Evolutionary conservation across 2,888 invertebrate species (phyloP), one percentile per base, ranked within the genome.

Genomic region (Andrena praecox): DNA sequence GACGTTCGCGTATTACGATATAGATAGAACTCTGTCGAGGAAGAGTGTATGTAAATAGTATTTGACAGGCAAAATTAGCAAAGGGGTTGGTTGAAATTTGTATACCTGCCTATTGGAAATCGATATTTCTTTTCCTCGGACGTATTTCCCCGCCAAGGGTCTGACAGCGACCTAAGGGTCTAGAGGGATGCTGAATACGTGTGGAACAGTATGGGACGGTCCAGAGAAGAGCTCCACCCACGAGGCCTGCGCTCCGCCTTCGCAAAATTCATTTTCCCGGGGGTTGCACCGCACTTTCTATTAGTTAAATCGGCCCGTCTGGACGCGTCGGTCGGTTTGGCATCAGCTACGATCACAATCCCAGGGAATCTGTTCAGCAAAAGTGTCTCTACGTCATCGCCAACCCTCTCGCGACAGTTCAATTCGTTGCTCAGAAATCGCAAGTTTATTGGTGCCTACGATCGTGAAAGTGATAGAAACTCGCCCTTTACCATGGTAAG

Each of bases 141-240:
- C n/a, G 48, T 16, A 5, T 63, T 78, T 48, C n/a, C 5, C 12
- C 6, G 42, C 2, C 20, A 62, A 52, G 42, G 76, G 63, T 75
- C 50, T 56, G 42, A 75, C 82, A 80, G 73, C 77, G 80, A 63
- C 73, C 69, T 74, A 83, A 78, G 73, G 77, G 72, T 78, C 69
- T 60, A 74, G 78, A 85, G 89, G 85, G 89, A 89, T 89, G 81
- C 80, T 86, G 88, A 80, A 84, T 82, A 69, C 77, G 82, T 82
- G 69, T 85, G 82, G 71, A 82, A 67, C 73, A 73, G 77, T 62
- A 86, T 88, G 86, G 90, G 89, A 83, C 73, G 88, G 87, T 77
- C 85, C 87, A 72, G 83, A 78, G 72, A 85, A 67, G 84, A 87
- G 91, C 92, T 92, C 92, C 92, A 92, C 92, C 92, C 92, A 92